Base-by-base conservation (phyloP, 2,888 invertebrate species). In the Pachliopta kotzebuea region DNA sequence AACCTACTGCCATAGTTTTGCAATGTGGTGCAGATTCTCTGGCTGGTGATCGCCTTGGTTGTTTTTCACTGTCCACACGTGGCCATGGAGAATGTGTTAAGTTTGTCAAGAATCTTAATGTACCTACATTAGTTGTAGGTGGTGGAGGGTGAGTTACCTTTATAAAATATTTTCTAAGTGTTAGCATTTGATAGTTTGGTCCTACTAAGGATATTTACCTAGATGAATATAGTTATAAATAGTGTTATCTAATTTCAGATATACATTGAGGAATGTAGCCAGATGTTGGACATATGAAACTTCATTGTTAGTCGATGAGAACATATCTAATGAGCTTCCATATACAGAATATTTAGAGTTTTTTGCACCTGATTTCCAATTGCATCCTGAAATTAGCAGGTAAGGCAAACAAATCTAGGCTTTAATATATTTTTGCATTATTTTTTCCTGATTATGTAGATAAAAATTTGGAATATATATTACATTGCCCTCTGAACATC, bases 221-320 rank as follows among this genome's bases (percentile, higher is more conserved):
- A 37, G 9, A 17, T 4, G 11, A 37, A 37, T 37, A 14, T 2
- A 14, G 6, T n/a, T 6, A 45, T n/a, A 45, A 45, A n/a, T 2
- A 0, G 4, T 59, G 29, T 24, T 58, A 26, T 63, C 26, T 21
- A n/a, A 50, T 63, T 88, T 92, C 76, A 94, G 95, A 2, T 99
- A 99, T 83, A 99, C 99, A 0, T 90, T 99, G 26, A 93, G 98
- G 31, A 99, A 99, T 84, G 99, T 99, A 0, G 99, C 99, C 0
- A 93, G 99, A 6, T 99, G 99, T 83, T 99, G 99, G 99, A 98
- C 99, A 0, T 98, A 98, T 76, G 99, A 99, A 88, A 99, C 99
- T 0, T 97, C 99, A 0, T 88, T 99, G 0, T 88, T 99, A 2
- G 94, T 99, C 0, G 98, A 98, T 77, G 98, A 98, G 77, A 95